Conservation (phyloP, 1,140 invertebrate species). For the Drosophila takahashii region DNA sequence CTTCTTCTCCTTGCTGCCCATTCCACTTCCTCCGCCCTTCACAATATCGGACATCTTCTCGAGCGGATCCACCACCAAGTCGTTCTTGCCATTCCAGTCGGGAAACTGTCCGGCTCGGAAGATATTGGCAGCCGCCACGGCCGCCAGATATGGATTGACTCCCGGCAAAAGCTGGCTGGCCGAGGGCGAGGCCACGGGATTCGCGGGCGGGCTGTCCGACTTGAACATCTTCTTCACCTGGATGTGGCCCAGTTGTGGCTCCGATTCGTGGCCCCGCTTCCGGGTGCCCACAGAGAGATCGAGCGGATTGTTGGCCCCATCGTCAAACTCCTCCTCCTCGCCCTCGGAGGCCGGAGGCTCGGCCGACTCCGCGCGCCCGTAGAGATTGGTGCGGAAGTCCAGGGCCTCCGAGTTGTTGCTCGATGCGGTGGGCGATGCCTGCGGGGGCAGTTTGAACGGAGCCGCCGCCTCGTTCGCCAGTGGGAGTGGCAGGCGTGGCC, state of each 20-base stretch:
- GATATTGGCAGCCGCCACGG: constrained; percentile 90
- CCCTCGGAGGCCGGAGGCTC: constrained; percentile 85
- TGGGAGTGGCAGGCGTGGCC: constrained; percentile 85
- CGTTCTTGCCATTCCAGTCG: constrained; percentile 93
- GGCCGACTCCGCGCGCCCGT: constrained; percentile 66
- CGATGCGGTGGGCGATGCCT: constrained; percentile 80
- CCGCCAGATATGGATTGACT: constrained; percentile 92
- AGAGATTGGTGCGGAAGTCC: constrained; percentile 80
- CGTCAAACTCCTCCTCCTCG: constrained; percentile 84
- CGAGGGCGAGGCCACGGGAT: constrained; percentile 88
- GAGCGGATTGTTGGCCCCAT: constrained; percentile 86
- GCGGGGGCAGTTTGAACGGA: constrained; percentile 83
- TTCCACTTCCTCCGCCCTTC: constrained; percentile 47
- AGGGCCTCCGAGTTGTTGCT: constrained; percentile 79
- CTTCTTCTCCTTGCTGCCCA: constrained; percentile 56
- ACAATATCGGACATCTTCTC: constrained; percentile 95
- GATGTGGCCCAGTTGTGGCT: constrained; percentile 79
- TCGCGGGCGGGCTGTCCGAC: constrained; percentile 87
- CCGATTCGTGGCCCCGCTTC: constrained; percentile 85
- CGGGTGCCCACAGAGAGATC: constrained; percentile 93
- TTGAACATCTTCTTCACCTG: constrained; percentile 83
- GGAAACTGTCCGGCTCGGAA: constrained; percentile 89
- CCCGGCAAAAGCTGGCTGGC: constrained; percentile 89
- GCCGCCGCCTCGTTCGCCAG: constrained; percentile 86
- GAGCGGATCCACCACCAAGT: constrained; percentile 91